Conservation (phyloP, 2,888 invertebrate genomes). For the Camptogramma bilineatum region DNA sequence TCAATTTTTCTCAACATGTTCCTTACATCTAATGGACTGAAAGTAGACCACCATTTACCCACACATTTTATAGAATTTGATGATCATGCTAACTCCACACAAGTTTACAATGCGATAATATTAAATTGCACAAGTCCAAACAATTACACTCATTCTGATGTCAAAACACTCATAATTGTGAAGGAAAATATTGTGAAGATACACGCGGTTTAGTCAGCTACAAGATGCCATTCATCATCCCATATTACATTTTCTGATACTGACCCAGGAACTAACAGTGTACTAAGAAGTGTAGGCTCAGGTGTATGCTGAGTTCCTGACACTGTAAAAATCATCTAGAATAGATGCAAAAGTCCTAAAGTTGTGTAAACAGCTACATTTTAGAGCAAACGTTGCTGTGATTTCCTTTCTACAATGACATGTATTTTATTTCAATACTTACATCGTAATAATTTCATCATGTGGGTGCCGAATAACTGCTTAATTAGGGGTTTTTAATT, state of each 20-base stretch:
- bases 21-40: not conserved
- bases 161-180: too few species aligned
- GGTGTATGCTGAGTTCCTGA: not conserved
- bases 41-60: too few species aligned
- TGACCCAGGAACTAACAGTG: not conserved
- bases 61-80: not conserved
- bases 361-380: not conserved
- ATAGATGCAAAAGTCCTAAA: not conserved
- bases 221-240: too few species aligned
- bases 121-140: not conserved
- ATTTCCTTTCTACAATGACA: not conserved
- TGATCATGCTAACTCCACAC: not conserved
- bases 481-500: not conserved
- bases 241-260: not conserved
- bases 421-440: not conserved
- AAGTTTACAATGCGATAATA: not conserved
- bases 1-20: not conserved
- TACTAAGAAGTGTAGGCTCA: not conserved
- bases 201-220: too few species aligned
- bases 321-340: not conserved
- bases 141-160: not conserved
- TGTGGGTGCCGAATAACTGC: not conserved
- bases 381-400: not conserved
- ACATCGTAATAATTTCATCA: not conserved
- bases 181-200: too few species aligned